Base-by-base conservation (phyloP, 2,113 vertebrate species). In the Ceyx melanurus region DNA sequence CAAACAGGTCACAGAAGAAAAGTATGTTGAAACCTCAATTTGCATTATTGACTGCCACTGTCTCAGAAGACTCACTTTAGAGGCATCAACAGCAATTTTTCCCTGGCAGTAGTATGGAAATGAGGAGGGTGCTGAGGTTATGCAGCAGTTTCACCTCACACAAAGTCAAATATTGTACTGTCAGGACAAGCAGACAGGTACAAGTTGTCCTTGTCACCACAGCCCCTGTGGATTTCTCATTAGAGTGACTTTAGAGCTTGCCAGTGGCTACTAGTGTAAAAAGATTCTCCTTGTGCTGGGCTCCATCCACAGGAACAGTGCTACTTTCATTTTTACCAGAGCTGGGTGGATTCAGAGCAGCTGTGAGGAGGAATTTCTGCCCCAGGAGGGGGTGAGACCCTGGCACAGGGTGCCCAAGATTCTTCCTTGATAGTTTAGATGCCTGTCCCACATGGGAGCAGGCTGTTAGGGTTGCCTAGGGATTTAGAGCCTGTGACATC, bases 11-110 rank as follows among this genome's bases (percentile, higher is more conserved):
- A 89, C 10, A 45, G 50, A 90, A 89, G 25, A 92, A 90, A 91
- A 84, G 48, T 31, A 40, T 37, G 10, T 64, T 74, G n/a, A 83
- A 90, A 82, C 33, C 71, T 89, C 73, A 70, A 17, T 97, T 97
- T 95, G 42, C 95, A 96, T 94, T 95, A 96, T 95, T 0, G 20
- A 94, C 79, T 79, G 21, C 45, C 54, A 22, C 40, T 92, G 28
- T 80, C 78, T 90, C 65, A 85, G 73, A 89, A 93, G 64, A 86
- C 50, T 91, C 68, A 54, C 68, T 88, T 95, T 67, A 86, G 80
- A 94, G 26, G 0, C 4, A 85, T 28, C 5, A 2, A 73, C 29
- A 64, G 28, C 28, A 76, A 86, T 87, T 65, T 75, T 74, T 70
- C n/a, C 29, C 29, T 56, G 4, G 33, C 56, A 62, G 35, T 19